Conservation (phyloP, 2,113 vertebrate species). For the Glaucomys volans region DNA sequence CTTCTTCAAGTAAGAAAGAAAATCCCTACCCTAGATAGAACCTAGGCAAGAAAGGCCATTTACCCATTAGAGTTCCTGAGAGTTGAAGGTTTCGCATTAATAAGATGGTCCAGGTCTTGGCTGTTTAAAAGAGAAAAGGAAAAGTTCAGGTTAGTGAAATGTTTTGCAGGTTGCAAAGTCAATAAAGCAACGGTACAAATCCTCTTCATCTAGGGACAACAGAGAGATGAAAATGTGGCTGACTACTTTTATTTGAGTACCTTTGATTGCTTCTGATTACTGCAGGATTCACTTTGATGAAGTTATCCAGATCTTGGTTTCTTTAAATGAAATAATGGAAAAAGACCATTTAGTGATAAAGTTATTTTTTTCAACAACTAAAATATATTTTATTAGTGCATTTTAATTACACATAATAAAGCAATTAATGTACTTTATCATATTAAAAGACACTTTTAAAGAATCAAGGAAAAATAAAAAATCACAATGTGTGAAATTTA, state of each 20-base stretch:
- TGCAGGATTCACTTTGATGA: slow-evolving; percentile 66
- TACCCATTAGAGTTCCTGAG: slow-evolving; percentile 63
- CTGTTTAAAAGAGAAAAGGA: slow-evolving; percentile 61
- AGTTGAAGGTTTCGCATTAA: slow-evolving; percentile 72
- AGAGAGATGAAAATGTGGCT: not conserved
- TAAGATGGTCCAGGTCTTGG: slow-evolving; percentile 69
- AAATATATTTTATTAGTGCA: not conserved
- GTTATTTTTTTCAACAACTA: not conserved
- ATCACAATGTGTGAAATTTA: not conserved
- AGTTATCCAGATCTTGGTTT: slow-evolving; percentile 51
- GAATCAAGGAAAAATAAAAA: not conserved
- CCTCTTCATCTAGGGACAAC: not conserved
- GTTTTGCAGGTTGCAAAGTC: not conserved
- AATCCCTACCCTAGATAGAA: not conserved
- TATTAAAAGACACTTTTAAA: not conserved
- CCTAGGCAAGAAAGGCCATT: not conserved
- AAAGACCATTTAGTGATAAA: not conserved
- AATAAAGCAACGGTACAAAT: not conserved
- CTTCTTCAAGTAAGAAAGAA: not conserved
- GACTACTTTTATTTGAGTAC: slow-evolving; percentile 57
- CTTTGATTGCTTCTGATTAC: slow-evolving; percentile 53
- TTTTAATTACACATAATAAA: not conserved
- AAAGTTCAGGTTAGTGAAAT: not conserved
- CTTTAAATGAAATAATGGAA: slow-evolving; percentile 62
- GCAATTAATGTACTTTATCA: not conserved